Evolutionary conservation across 2,888 invertebrate species (phyloP).

Genomic region (Epirrhoe alternata): DNA sequence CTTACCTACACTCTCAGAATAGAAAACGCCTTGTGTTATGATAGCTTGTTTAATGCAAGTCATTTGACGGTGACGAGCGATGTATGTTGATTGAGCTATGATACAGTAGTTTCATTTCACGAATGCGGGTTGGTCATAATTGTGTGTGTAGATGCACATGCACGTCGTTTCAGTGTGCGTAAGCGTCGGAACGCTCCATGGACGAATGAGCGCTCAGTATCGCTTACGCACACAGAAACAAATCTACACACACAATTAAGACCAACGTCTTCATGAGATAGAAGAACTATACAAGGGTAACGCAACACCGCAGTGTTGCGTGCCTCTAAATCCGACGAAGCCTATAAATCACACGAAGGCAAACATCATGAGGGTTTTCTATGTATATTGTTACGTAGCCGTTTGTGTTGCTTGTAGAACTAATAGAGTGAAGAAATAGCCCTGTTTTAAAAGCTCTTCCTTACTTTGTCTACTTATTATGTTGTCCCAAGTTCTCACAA

Average conservation of each 20-base stretch:
- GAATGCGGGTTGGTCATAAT: too few species aligned
- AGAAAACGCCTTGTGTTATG: slow-evolving; percentile 17
- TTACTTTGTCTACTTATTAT: neutral
- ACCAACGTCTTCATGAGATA: too few species aligned
- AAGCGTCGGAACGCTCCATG: too few species aligned
- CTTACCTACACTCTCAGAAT: neutral
- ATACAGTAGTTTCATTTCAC: slow-evolving; percentile 31
- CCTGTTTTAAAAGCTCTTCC: neutral
- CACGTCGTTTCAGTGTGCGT: too few species aligned
- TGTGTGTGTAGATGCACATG: too few species aligned
- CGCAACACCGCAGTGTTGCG: slow-evolving; percentile 73
- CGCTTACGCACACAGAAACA: too few species aligned
- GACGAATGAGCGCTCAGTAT: too few species aligned
- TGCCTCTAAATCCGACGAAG: slow-evolving; percentile 82
- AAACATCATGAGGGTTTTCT: slow-evolving; percentile 79
- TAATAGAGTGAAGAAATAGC: slow-evolving; percentile 19
- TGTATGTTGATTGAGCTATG: slow-evolving; percentile 37
- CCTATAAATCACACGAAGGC: slow-evolving; percentile 85
- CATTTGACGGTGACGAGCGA: slow-evolving; percentile 29
- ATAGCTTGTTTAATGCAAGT: slow-evolving; percentile 31
- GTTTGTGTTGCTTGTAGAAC: slow-evolving; percentile 50
- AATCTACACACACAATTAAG: too few species aligned
- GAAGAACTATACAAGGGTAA: slow-evolving; percentile 54
- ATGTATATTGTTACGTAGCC: slow-evolving; percentile 74
- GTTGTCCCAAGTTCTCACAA: too few species aligned